Conservation (phyloP, 2,797 vertebrate genomes). For the Tokudaia muenninki region DNA sequence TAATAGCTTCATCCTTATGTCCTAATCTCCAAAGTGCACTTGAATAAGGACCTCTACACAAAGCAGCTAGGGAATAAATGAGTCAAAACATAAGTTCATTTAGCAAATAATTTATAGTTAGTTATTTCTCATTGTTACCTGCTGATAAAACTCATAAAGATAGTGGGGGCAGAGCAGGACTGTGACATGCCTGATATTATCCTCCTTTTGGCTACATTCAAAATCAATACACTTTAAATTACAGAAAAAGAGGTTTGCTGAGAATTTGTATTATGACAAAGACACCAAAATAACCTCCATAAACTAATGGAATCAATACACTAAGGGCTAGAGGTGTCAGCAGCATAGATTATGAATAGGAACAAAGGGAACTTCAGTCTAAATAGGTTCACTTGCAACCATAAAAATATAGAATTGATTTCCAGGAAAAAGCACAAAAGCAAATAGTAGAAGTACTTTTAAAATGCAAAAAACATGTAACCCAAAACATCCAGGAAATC, state of each 20-base stretch:
- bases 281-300: conserved; percentile 47
- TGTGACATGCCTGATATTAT: neutral
- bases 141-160: neutral
- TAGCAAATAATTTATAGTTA: neutral
- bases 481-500: too few species aligned
- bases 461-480: too few species aligned
- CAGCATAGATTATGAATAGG: neutral
- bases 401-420: conserved; percentile 47
- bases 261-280: conserved; percentile 10
- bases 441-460: conserved; percentile 52
- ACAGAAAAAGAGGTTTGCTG: neutral
- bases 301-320: conserved; percentile 22
- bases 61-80: neutral
- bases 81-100: neutral
- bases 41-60: neutral
- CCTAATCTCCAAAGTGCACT: neutral
- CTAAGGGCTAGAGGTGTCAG: neutral
- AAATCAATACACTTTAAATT: conserved; percentile 41
- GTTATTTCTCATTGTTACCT: neutral
- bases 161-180: neutral
- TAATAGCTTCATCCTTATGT: neutral
- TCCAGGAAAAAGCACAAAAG: conserved; percentile 59
- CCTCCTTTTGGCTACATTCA: conserved; percentile 17
- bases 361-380: conserved; percentile 9
- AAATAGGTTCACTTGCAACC: neutral